Conservation (phyloP, 2,888 invertebrate genomes). For the Notodonta ziczac region DNA sequence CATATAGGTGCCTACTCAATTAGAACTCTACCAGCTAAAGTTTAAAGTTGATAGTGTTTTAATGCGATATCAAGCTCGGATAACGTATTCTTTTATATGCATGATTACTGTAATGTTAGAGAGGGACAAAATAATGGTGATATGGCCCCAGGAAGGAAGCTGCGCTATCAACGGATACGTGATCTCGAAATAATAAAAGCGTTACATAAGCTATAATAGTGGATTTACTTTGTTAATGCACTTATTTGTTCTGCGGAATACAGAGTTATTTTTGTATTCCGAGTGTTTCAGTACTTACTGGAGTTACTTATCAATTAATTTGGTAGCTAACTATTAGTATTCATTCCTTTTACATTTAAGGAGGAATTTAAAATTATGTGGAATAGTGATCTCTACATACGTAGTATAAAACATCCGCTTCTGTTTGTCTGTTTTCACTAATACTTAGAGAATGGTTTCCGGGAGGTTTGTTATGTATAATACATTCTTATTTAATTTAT, state of each 20-base stretch:
- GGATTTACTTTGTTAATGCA: not conserved
- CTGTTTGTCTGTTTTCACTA: too few species aligned
- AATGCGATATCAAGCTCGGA: not conserved
- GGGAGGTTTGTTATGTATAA: too few species aligned
- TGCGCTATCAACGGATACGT: conserved; percentile 68
- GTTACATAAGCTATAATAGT: conserved; percentile 18
- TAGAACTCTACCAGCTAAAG: not conserved
- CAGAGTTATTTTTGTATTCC: not conserved
- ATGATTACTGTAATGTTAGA: conserved; percentile 15
- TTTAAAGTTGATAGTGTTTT: not conserved
- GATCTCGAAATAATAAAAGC: conserved; percentile 38
- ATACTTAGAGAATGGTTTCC: too few species aligned
- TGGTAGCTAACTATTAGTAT: too few species aligned
- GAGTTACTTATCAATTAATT: too few species aligned
- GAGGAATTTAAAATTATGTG: too few species aligned
- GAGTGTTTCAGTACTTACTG: too few species aligned
- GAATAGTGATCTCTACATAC: too few species aligned
- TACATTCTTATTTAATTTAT: too few species aligned
- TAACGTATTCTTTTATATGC: not conserved
- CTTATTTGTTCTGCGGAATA: too few species aligned
- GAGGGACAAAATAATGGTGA: conserved; percentile 25
- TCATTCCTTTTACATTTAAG: too few species aligned
- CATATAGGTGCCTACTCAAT: not conserved
- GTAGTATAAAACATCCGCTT: too few species aligned
- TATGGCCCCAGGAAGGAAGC: conserved; percentile 68